Evolutionary conservation across 2,113 vertebrate genomes (phyloP), one percentile per base, ranked within the genome.

Genomic region (Siniperca knerii): DNA sequence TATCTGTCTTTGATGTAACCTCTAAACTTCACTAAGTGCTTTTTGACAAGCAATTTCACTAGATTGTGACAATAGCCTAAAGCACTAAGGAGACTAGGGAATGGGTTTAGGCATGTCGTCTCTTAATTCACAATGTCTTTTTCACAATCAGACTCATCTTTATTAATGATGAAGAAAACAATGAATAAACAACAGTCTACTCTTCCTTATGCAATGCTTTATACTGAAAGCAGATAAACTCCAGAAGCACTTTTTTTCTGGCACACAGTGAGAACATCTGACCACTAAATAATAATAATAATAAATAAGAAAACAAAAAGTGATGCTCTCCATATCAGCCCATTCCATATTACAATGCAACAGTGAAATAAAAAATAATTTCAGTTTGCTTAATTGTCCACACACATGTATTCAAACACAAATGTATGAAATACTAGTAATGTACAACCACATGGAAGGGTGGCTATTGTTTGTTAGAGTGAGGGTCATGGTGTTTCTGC

Each of bases 141-240:
- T 67, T 23, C 23, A 67, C 70, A 66, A 83, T 77, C 78, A 79
- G 9, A 57, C 60, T 83, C 81, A 87, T 91, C 86, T 66, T 86
- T 84, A 87, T 91, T 89, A 84, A 83, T 80, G 80, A 78, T 2
- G 25, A 44, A 67, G 37, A 75, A 77, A 40, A 75, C 40, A 68
- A 87, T 83, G 86, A 90, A 81, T 87, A 85, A 84, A 86, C 82
- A 89, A 79, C 77, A 83, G 58, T 73, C 16, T 72, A 16, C 75
- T 75, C 62, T 50, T 82, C 57, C 69, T 40, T 84, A 75, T 80
- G 84, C 77, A 42, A 37, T 33, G 57, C 18, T 82, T 89, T 62
- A 54, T 68, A 74, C 77, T 86, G 42, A 80, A 83, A 90, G 83
- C 80, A 69, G 65, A 71, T 11, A 6, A 73, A 85, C 57, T 68